Conservation (phyloP, 1,140 invertebrate species). For the Ceratosolen solmsi region DNA sequence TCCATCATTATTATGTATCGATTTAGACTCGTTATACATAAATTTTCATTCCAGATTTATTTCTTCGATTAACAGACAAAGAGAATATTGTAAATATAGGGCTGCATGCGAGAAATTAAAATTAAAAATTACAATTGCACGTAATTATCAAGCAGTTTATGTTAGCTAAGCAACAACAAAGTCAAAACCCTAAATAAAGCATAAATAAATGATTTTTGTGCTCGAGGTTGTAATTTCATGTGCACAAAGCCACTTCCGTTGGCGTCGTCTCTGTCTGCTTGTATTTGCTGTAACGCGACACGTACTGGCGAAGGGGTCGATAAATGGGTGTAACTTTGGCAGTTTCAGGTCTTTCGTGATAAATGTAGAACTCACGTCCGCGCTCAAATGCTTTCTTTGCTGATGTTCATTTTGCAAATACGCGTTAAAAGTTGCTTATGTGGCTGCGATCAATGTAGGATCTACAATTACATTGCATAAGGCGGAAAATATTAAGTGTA, state of each 20-base stretch:
- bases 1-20: too few species aligned
- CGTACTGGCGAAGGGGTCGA: conserved; percentile 10
- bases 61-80: too few species aligned
- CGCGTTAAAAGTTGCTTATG: not conserved
- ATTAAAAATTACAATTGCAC: too few species aligned
- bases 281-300: not conserved
- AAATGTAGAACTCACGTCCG: not conserved
- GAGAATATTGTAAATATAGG: too few species aligned
- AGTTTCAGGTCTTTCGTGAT: not conserved
- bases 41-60: too few species aligned
- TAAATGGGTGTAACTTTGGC: conserved; percentile 21
- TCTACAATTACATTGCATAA: not conserved
- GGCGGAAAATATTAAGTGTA: not conserved
- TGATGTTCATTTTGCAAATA: not conserved
- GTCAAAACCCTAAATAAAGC: too few species aligned
- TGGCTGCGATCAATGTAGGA: not conserved
- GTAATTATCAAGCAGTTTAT: too few species aligned
- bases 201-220: not conserved
- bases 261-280: not conserved
- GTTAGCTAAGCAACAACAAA: not conserved
- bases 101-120: too few species aligned
- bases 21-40: too few species aligned
- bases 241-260: not conserved
- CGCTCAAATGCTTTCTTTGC: not conserved
- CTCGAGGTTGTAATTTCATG: not conserved